These are phyloP conservation scores for Cisticola juncidis DNA, from an alignment of 2,113 vertebrate genomes.

Conservation along the genomic window DNA sequence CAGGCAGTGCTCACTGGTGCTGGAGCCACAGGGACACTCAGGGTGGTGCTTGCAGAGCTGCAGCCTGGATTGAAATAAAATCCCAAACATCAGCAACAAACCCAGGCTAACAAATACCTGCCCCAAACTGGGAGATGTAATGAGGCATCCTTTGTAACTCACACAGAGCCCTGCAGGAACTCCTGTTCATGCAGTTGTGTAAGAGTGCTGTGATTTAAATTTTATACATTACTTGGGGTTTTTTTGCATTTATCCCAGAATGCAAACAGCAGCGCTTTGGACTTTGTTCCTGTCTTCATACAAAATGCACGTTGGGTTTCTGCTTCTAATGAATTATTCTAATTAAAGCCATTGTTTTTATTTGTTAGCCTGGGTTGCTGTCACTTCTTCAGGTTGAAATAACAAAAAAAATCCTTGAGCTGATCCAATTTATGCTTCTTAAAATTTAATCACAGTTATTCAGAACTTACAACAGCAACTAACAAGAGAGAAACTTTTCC, in stretches of 20 bases:
- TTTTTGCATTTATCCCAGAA: background rate
- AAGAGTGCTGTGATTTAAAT: background rate
- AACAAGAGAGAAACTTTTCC: background rate
- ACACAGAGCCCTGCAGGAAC: background rate
- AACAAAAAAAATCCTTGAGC: background rate
- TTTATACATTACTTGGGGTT: background rate
- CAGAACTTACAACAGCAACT: background rate
- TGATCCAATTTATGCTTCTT: background rate
- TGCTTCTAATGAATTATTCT: background rate
- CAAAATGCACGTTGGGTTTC: background rate
- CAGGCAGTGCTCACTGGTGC: background rate
- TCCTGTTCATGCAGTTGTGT: background rate
- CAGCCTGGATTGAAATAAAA: background rate
- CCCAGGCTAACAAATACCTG: background rate
- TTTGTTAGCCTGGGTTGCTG: background rate
- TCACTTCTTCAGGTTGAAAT: background rate
- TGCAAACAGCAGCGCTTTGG: background rate
- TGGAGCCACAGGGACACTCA: background rate
- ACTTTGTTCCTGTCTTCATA: background rate
- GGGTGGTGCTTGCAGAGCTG: background rate
- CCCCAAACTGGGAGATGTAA: background rate
- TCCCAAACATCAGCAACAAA: background rate
- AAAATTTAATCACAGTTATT: background rate
- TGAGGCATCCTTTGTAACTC: background rate
- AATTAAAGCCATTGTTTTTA: background rate